phyloP scores from a whole-genome alignment of 2,888 invertebrate species.

The Panopea generosa region DNA sequence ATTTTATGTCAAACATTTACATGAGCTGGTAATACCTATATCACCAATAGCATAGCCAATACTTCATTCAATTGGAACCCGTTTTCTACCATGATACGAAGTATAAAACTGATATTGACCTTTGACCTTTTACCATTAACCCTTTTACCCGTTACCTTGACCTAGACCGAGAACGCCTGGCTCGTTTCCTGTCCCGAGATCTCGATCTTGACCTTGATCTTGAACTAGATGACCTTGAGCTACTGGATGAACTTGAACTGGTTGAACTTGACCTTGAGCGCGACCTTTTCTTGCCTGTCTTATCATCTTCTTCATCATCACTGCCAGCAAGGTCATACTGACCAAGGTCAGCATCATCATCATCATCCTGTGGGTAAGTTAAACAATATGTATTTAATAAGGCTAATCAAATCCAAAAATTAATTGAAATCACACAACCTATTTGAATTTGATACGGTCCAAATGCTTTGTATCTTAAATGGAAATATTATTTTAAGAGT shows the following conservation, averaged over 20 bases:
- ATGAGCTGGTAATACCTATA: too few species aligned
- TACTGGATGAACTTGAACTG: conserved; percentile 59
- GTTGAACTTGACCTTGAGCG: conserved; percentile 67
- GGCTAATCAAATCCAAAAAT: too few species aligned
- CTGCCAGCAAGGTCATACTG: conserved; percentile 91
- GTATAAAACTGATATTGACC: conserved; percentile 75
- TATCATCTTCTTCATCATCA: conserved; percentile 88
- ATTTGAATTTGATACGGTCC: too few species aligned
- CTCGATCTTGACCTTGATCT: conserved; percentile 62
- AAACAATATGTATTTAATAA: conserved; percentile 2
- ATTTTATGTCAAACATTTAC: too few species aligned
- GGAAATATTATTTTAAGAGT: too few species aligned
- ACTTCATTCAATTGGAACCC: too few species aligned
- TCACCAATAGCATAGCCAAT: too few species aligned
- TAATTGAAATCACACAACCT: too few species aligned
- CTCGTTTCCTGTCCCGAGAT: conserved; percentile 58
- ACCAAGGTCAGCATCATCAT: conserved; percentile 88
- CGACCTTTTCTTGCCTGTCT: conserved; percentile 43
- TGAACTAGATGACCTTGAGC: conserved; percentile 67
- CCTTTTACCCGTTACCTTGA: conserved; percentile 80
- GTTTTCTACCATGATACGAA: not conserved
- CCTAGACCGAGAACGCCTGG: conserved; percentile 75
- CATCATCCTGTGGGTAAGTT: conserved; percentile 61
- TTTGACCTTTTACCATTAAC: conserved; percentile 70
- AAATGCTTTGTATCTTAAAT: too few species aligned